These are phyloP conservation scores for Palaemon carinicauda DNA, from an alignment of 1,140 invertebrate genomes.

Conservation along the genomic window DNA sequence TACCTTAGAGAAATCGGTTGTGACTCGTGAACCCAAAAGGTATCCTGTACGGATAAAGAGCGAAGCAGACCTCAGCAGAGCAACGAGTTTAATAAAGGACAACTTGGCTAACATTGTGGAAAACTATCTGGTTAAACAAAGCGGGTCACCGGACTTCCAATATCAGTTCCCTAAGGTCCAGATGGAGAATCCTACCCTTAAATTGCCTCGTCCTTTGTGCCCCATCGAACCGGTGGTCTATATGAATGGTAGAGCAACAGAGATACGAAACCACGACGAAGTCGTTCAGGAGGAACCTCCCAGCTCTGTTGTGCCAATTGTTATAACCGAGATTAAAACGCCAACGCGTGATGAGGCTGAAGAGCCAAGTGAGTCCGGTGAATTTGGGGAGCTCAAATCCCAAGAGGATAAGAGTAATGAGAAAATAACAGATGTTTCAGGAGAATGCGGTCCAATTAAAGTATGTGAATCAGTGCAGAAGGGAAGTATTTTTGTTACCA, in stretches of 20 bases:
- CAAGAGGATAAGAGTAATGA: no score
- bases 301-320: background rate
- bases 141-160: conserved; percentile 15
- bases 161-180: background rate
- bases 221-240: background rate
- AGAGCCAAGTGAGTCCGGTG: no score
- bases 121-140: conserved; percentile 50
- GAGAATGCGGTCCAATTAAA: no score
- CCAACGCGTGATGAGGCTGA: no score
- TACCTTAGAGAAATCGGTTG: conserved; percentile 9
- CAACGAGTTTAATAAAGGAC: conserved; percentile 57
- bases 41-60: conserved; percentile 46
- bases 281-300: background rate
- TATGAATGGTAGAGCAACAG: background rate
- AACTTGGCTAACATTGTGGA: conserved; percentile 58
- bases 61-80: conserved; percentile 53
- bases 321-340: background rate
- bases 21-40: conserved; percentile 39
- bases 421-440: no score
- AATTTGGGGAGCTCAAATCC: no score
- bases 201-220: background rate
- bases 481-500: no score
- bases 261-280: background rate
- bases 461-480: no score
- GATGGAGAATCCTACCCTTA: conserved; percentile 22